Conservation (phyloP, 2,888 invertebrate genomes). For the Galeruca laticollis region DNA sequence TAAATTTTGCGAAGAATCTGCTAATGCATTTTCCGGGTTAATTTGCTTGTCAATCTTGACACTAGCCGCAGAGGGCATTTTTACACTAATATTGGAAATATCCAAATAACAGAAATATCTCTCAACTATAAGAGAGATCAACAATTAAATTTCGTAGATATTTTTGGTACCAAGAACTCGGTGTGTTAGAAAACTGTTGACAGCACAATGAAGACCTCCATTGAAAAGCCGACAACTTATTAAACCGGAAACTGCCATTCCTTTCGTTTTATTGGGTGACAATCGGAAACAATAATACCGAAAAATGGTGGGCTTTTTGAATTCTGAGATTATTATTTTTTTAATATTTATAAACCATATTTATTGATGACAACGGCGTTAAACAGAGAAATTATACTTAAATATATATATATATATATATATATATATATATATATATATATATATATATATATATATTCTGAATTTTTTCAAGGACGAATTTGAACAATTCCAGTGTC, state of each 20-base stretch:
- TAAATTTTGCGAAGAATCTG: constrained; percentile 70
- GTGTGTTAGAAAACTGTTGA: constrained; percentile 54
- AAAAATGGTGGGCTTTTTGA: constrained; percentile 16
- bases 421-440: too few relatives aligned
- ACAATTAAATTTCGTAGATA: constrained; percentile 25
- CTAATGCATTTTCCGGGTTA: constrained; percentile 73
- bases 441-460: too few relatives aligned
- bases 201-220: constrained; percentile 57
- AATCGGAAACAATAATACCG: constrained; percentile 40
- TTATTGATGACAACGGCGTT: too few relatives aligned
- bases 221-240: constrained; percentile 61
- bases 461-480: too few relatives aligned
- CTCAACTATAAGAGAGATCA: constrained; percentile 36
- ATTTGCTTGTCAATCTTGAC: constrained; percentile 87
- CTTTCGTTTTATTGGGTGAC: constrained; percentile 43
- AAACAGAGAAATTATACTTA: too few relatives aligned
- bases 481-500: too few relatives aligned
- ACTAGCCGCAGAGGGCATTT: constrained; percentile 90
- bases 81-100: constrained; percentile 56
- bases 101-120: constrained; percentile 41
- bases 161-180: constrained; percentile 43
- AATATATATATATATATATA: too few relatives aligned
- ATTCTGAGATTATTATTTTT: neutral
- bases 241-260: constrained; percentile 51
- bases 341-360: too few relatives aligned